Conservation (phyloP, 35 echinoderm and acorn worm species). For the Patiria miniata region DNA sequence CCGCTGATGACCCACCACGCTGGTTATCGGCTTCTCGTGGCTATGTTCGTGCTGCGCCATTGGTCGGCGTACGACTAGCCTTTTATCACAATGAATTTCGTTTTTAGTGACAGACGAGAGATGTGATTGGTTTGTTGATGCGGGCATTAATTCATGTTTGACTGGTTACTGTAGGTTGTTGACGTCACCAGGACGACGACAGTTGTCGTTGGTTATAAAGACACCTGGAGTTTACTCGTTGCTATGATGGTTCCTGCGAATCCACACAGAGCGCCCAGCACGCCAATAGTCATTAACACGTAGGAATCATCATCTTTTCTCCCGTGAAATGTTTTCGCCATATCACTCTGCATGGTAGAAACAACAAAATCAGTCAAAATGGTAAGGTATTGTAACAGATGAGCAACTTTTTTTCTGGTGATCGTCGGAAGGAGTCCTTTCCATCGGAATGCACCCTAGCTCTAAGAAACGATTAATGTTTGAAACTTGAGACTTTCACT, state of each 20-base stretch:
- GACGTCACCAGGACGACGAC: background rate
- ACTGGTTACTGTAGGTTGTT: background rate
- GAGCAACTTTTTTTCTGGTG: no score
- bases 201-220: background rate
- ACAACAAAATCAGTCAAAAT: no score
- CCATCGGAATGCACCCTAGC: background rate
- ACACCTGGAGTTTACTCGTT: background rate
- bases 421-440: background rate
- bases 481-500: background rate
- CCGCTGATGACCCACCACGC: no score
- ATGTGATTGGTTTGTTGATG: no score
- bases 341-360: background rate
- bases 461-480: background rate
- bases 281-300: background rate
- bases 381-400: background rate
- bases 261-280: background rate
- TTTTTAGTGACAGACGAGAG: no score
- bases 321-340: conserved; percentile 2
- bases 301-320: background rate
- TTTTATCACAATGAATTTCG: no score
- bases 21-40: no score
- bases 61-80: no score
- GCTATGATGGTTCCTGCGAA: conserved; percentile 5
- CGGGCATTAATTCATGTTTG: background rate
- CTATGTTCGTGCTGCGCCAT: no score